Conservation (phyloP, 1,140 invertebrate genomes). For the Tetramorium simillimum region DNA sequence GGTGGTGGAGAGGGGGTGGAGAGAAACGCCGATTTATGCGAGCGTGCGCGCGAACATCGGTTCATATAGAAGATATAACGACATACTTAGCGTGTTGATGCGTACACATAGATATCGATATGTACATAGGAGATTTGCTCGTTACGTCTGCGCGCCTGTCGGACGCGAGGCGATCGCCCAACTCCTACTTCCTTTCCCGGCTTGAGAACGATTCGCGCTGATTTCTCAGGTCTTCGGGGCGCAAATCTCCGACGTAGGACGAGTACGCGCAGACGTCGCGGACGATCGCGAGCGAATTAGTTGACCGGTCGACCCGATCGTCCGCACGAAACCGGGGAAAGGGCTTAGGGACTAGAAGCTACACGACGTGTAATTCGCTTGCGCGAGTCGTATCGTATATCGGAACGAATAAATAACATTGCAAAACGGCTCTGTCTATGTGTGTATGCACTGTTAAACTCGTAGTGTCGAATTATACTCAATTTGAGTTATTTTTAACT, state of each 20-base stretch:
- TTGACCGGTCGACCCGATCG: constrained; percentile 12
- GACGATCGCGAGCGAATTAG: not conserved
- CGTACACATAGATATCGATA: constrained; percentile 40
- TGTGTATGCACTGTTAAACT: no score
- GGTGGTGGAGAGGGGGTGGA: not conserved
- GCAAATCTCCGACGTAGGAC: not conserved
- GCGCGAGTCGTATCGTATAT: not conserved
- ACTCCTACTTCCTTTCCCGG: not conserved
- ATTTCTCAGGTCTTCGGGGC: not conserved
- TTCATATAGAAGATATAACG: constrained; percentile 39
- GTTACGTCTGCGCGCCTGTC: not conserved
- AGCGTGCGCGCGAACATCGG: constrained; percentile 25
- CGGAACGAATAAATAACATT: constrained; percentile 16
- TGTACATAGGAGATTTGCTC: constrained; percentile 20
- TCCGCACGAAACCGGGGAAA: not conserved
- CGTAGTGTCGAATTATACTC: no score
- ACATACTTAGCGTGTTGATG: constrained; percentile 36
- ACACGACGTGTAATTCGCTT: not conserved
- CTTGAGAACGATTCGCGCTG: not conserved
- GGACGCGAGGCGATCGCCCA: not conserved
- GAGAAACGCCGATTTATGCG: constrained; percentile 27
- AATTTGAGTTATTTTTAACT: no score
- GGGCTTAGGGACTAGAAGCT: not conserved
- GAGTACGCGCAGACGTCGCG: not conserved
- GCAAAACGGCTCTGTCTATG: not conserved